A percentile compares a stretch with the other conserved stretches of the same genome.
These are phyloP conservation scores for Ophion slaviceki DNA, from an alignment of 2,888 invertebrate genomes.

Conservation along the genomic window DNA sequence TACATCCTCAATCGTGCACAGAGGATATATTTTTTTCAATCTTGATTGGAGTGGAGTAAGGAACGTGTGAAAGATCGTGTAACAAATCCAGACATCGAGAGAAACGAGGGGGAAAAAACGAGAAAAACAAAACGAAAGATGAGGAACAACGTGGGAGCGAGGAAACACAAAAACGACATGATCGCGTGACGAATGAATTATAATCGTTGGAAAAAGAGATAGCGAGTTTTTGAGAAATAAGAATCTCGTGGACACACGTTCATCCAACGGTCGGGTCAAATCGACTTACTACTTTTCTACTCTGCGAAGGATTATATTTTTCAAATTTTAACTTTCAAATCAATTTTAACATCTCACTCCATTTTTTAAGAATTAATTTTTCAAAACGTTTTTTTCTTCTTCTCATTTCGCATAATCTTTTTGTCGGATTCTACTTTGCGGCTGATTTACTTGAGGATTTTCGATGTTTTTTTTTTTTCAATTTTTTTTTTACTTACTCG, in stretches of 20 bases:
- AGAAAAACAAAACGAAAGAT: background rate
- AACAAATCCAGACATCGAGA: background rate
- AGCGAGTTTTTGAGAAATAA: conserved; percentile 59
- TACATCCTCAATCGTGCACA: background rate
- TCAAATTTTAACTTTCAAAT: background rate
- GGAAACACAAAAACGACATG: conserved; percentile 24
- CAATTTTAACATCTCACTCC: background rate
- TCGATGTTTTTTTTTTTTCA: conserved; percentile 65
- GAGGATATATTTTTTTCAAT: background rate
- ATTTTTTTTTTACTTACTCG: conserved; percentile 81
- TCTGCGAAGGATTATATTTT: conserved; percentile 29
- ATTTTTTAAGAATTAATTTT: conserved; percentile 17
- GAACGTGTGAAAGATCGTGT: background rate
- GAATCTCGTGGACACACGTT: conserved; percentile 47
- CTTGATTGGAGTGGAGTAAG: background rate
- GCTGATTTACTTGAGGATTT: conserved; percentile 27
- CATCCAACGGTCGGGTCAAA: conserved; percentile 18
- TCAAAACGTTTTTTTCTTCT: conserved; percentile 51
- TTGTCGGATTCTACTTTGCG: conserved; percentile 55
- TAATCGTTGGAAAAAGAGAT: conserved; percentile 42
- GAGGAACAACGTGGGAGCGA: background rate
- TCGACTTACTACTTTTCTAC: conserved; percentile 14
- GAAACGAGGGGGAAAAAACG: background rate
- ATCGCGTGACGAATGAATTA: conserved; percentile 21
- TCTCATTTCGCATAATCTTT: conserved; percentile 58